Base-by-base conservation (phyloP, 2,888 invertebrate species). In the Stegana nigrithorax region DNA sequence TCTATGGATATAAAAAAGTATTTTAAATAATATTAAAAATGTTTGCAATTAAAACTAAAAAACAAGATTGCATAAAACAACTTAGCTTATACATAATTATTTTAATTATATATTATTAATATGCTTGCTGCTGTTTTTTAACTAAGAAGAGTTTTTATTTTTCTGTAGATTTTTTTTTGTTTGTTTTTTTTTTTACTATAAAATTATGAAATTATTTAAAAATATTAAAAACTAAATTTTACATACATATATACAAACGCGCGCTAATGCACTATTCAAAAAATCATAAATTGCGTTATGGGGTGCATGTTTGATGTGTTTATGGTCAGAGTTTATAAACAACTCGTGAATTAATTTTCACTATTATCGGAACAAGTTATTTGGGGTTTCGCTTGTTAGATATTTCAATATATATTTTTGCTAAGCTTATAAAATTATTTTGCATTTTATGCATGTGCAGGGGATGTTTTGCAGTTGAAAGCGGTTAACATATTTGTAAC, bases 11-110 rank as follows among this genome's bases (percentile, higher is more conserved):
- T 67, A 60, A 66, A 72, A 60, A 47, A 17, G 17, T 26, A 14
- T 55, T 32, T 25, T n/a, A 50, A 26, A 50, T 29, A 21, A 55
- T 55, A n/a, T 78, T 75, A 78, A 39, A 65, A 65, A 62, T 66
- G 29, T 50, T 50, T 27, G 63, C 55, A 58, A 69, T 77, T 76
- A 76, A 70, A 76, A 76, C 75, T 78, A 76, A 76, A 76, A 76
- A 76, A 76, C 75, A 76, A 76, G 67, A 70, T 70, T 68, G 53
- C 53, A 55, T 21, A 55, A 39, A 55, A 55, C 53, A 55, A 55
- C 36, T 55, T 55, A 55, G 23, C 10, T 21, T 21, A 55, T 32
- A n/a, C 21, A 21, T 27, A 57, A 47, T 47, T 47, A 47, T 29
- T 19, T 23, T 21, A 21, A 12, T 45, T 7, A 23, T 26, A n/a